phyloP scores from a whole-genome alignment of 2,797 vertebrate genomes.

The Sphenopsis melanotis region DNA sequence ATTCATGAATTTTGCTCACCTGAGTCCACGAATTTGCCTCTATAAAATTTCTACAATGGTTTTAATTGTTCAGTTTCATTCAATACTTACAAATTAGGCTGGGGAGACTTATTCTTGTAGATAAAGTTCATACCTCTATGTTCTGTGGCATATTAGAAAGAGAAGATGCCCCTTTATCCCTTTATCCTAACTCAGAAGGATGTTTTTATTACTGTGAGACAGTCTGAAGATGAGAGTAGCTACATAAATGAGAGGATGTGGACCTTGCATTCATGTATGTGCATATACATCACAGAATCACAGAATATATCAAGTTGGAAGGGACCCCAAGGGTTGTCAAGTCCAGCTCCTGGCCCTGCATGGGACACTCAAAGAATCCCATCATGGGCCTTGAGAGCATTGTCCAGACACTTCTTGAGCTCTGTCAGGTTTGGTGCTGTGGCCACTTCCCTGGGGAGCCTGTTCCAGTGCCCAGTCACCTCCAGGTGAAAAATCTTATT shows the following conservation, averaged over 20 bases:
- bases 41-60: not conserved
- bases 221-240: not conserved
- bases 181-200: not conserved
- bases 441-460: not conserved
- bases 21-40: not conserved
- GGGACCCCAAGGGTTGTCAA: fast-evolving
- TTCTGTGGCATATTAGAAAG: not conserved
- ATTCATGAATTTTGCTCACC: not conserved
- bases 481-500: not conserved
- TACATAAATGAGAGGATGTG: not conserved
- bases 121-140: not conserved
- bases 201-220: not conserved
- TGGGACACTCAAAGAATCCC: not conserved
- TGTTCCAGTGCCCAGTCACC: not conserved
- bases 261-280: not conserved
- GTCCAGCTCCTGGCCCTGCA: not conserved
- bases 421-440: not conserved
- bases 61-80: not conserved
- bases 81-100: not conserved
- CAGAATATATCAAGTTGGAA: not conserved
- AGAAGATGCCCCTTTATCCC: not conserved
- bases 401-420: not conserved
- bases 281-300: not conserved
- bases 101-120: not conserved
- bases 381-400: not conserved